Evolutionary conservation across 2,888 invertebrate genomes (phyloP), one percentile per base, ranked within the genome.

Genomic region (Torymus tubicola): DNA sequence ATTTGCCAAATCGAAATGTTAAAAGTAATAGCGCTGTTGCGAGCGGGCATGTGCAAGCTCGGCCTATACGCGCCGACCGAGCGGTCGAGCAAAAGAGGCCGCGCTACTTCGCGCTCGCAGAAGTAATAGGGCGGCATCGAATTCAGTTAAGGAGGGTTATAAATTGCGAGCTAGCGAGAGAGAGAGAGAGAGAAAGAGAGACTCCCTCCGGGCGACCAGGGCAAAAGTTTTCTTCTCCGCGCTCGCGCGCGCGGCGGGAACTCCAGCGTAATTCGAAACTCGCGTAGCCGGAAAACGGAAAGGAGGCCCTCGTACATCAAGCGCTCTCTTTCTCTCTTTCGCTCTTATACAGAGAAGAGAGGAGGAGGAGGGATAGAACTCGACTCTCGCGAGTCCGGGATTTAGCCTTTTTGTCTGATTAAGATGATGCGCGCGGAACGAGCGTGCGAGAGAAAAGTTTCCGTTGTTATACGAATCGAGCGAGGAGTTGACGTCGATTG

Each of bases 71-170:
- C n/a, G 11, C 24, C 3, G 10, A 53, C 21, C 14, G 55, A 16
- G 72, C 50, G 69, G 11, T 63, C 24, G 24, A 57, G 53, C 50
- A 18, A 68, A 73, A 79, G 69, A 74, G 79, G 63, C 58, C 69
- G 60, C 31, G 31, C 3, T 31, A 4, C 42, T 42, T 1, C 42
- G 8, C 42, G 42, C 42, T 42, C 42, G 81, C 72, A 84, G 84
- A 85, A 85, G 85, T 84, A 85, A 85, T 84, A 84, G 86, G 83
- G 85, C 84, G 85, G 85, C 85, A 86, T 86, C 87, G 86, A 86
- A 88, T 89, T 87, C 88, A 86, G 88, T 89, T 88, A 88, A 84
- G 88, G 84, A 83, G 81, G 87, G 87, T 87, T 88, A 88, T 88
- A 89, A 88, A 89, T 89, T 87, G 86, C 84, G 81, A 85, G 85